Conservation (phyloP, 2,888 invertebrate genomes). For the Baronia brevicornis region DNA sequence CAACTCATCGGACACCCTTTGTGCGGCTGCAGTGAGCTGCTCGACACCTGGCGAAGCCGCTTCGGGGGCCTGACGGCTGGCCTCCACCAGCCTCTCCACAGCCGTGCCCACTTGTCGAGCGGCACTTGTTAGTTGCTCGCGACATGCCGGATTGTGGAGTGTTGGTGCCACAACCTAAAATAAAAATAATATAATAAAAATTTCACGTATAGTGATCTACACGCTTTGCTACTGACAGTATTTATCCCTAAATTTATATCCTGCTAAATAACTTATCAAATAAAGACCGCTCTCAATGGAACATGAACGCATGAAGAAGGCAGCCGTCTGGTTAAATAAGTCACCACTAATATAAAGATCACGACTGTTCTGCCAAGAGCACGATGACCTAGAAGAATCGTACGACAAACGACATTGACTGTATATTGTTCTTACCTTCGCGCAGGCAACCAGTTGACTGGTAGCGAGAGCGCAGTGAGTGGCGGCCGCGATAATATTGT, state of each 20-base stretch:
- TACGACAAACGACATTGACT: background rate
- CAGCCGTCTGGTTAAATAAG: too few species aligned
- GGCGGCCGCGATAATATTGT: constrained; percentile 94
- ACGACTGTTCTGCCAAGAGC: too few species aligned
- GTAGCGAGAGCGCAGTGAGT: constrained; percentile 98
- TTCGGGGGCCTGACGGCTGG: constrained; percentile 72
- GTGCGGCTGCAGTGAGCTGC: constrained; percentile 88
- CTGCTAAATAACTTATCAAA: too few species aligned
- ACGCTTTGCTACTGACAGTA: too few species aligned
- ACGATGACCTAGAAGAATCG: background rate
- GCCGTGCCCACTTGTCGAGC: constrained; percentile 94
- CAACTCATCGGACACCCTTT: constrained; percentile 90
- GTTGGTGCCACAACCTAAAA: constrained; percentile 87
- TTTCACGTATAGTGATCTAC: too few species aligned
- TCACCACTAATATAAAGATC: too few species aligned
- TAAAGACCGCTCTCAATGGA: too few species aligned
- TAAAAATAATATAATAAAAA: background rate
- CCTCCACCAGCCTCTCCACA: constrained; percentile 90
- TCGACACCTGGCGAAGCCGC: constrained; percentile 80
- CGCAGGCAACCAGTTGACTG: constrained; percentile 97
- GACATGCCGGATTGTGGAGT: constrained; percentile 85
- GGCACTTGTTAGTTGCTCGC: constrained; percentile 94
- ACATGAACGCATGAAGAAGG: too few species aligned
- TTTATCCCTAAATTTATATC: too few species aligned
- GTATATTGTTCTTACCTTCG: constrained; percentile 79